Base-by-base conservation (phyloP, 2,888 invertebrate species). In the Lepidochrysops patricia region DNA sequence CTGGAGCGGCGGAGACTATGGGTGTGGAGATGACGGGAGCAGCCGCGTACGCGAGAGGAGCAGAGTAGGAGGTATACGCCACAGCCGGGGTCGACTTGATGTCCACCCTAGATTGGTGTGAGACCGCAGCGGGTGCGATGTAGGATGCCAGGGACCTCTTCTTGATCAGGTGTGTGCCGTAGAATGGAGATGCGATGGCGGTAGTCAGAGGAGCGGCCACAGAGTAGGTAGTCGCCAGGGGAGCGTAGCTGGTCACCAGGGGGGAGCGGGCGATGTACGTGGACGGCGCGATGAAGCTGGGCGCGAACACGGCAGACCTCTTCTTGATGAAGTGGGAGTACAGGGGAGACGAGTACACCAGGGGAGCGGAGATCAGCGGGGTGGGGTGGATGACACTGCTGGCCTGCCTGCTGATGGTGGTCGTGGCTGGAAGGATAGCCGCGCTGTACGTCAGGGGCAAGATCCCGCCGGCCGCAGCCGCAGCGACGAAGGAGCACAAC, bases 401-500 rank as follows among this genome's bases (percentile, higher is more conserved):
- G 75, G 80, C 81, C 72, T 79, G 78, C 66, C 78, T 73, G 29
- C 79, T 71, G 70, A 84, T 80, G 50, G 77, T 79, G 7, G 85
- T 81, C 9, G 76, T 71, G 32, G 84, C 85, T 5, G 79, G 64
- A 43, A 82, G 52, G 52, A 76, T 62, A 4, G 71, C 68, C 4
- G 74, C 67, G 7, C 78, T 73, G 60, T 80, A 77, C 5, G 72
- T 59, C 60, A 77, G 64, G 4, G 76, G 77, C 12, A 75, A 64
- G 27, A 71, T 48, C 3, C 68, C 48, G 7, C 63, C 57, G 66
- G 92, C 92, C 60, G 82, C 75, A 67, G 81, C 92, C 69, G 88
- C 81, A 69, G 91, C 91, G 72, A 92, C 73, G 71, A 92, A 80
- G 80, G 91, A 91, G 76, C 90, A 90, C 88, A 93, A 91, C 81